Evolutionary conservation across 2,888 invertebrate genomes (phyloP), one percentile per base, ranked within the genome.

Genomic region (Cosmopolites sordidus): DNA sequence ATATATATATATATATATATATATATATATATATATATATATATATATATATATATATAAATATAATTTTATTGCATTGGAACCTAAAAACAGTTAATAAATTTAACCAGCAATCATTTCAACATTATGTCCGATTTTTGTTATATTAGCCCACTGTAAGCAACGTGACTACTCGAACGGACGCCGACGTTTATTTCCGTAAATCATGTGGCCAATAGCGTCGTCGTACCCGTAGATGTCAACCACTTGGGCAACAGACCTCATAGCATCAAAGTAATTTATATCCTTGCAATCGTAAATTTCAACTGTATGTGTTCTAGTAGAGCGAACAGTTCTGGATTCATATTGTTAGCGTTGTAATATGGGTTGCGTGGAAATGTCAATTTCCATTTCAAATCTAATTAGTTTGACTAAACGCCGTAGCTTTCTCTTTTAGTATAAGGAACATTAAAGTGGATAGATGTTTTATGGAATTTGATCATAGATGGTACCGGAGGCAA

Each of bases 181-280:
- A 33, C n/a, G n/a, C 43, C 15, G 30, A 43, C 43, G n/a, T 29
- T 16, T 41, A 33, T 42, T 48, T 41, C 42, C 42, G 41, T 48
- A 48, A 48, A 48, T 48, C 48, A 48, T 30, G 11, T n/a, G n/a
- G 29, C 30, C 42, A 30, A 9, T 22, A 17, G 41, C 38, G 40
- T 22, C 17, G 22, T 30, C 30, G 17, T 22, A 48, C 17, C 30
- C 42, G 22, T 48, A 48, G 39, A 48, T 48, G 48, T 48, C 48
- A 48, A 42, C 27, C 48, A 29, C 48, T 48, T 41, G 41, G 42
- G 48, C 48, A 48, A 27, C 30, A 30, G 48, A 48, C 48, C 48
- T 41, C 48, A 48, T 42, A 33, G 33, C 42, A 17, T 33, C 48
- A 48, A 15, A 30, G 33, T 42, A 48, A 48, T 48, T 41, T 42